These are phyloP conservation scores for Lucilia sericata DNA, from an alignment of 1,140 invertebrate species.

Conservation along the genomic window DNA sequence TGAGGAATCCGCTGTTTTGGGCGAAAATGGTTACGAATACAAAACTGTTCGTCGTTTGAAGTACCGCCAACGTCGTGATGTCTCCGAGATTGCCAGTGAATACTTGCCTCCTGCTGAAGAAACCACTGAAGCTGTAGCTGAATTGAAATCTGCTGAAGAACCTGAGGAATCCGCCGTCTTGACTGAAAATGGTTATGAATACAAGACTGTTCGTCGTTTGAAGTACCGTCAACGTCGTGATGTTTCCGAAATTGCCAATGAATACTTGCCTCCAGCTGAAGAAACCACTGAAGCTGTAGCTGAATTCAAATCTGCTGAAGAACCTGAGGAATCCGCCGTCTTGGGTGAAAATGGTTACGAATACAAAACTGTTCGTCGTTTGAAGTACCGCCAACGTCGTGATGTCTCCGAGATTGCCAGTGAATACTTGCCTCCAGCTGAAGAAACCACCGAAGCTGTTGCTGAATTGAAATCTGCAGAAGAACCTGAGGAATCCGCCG, in stretches of 20 bases:
- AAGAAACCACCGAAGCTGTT: conserved; percentile 40
- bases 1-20: conserved; percentile 49
- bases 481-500: conserved; percentile 30
- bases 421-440: conserved; percentile 54
- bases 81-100: conserved; percentile 32
- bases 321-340: conserved; percentile 53
- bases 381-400: conserved; percentile 54
- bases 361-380: conserved; percentile 57
- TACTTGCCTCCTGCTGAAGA: conserved; percentile 48
- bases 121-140: conserved; percentile 45
- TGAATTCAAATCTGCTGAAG: conserved; percentile 41
- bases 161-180: conserved; percentile 54
- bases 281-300: conserved; percentile 47
- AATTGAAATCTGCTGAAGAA: conserved; percentile 20
- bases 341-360: conserved; percentile 53
- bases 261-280: conserved; percentile 50
- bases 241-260: conserved; percentile 52
- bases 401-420: conserved; percentile 54
- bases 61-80: conserved; percentile 53
- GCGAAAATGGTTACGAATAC: conserved; percentile 57
- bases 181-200: conserved; percentile 39
- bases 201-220: conserved; percentile 53
- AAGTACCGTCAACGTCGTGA: conserved; percentile 53
- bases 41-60: conserved; percentile 54
- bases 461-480: conserved; percentile 46